Evolutionary conservation across 1,140 invertebrate species (phyloP), one percentile per base, ranked within the genome.

Genomic region (Tyrophagus putrescentiae): DNA sequence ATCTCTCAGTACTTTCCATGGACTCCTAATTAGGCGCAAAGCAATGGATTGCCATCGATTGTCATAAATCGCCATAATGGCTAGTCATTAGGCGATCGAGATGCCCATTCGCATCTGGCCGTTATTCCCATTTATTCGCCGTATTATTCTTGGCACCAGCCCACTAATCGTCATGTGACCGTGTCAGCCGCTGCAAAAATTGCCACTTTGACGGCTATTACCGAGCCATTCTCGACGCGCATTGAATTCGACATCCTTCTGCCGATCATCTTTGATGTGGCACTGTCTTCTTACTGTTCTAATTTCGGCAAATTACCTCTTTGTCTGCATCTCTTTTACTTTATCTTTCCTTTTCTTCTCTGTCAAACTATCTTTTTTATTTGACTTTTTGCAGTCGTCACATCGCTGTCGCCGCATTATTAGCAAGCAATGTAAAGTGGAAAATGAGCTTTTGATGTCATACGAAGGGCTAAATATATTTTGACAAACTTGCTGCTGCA

Each of bases 1-100:
- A 39, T 13, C 36, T 21, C 13, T 21, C 36, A 21, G 13, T 39
- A 13, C 36, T 39, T 39, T 39, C 21, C 21, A 13, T 39, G 13
- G 36, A 29, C 21, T 6, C 31, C 18, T 48, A 48, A 48, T 48
- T 48, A 48, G 45, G 45, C 45, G 21, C 45, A 48, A 48, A 7
- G 45, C 45, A 48, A 21, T 48, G 45, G 18, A 48, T 9, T 21
- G 7, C 7, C 7, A 48, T 48, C 45, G 45, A 48, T 48, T 48
- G 45, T 48, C 45, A 48, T 48, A 48, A 48, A 48, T 48, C 45
- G 45, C 7, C 45, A 48, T 48, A 48, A 48, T 48, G 45, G 45
- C 7, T 48, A 6, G 18, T 48, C 45, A 48, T 48, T 6, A 48
- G 7, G 7, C 45, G 21, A 48, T 48, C 7, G 13, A 25, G 45